A percentile compares a stretch with the other conserved stretches of the same genome.
phyloP scores from a whole-genome alignment of 2,113 vertebrate species.

The Scolopax mira region DNA sequence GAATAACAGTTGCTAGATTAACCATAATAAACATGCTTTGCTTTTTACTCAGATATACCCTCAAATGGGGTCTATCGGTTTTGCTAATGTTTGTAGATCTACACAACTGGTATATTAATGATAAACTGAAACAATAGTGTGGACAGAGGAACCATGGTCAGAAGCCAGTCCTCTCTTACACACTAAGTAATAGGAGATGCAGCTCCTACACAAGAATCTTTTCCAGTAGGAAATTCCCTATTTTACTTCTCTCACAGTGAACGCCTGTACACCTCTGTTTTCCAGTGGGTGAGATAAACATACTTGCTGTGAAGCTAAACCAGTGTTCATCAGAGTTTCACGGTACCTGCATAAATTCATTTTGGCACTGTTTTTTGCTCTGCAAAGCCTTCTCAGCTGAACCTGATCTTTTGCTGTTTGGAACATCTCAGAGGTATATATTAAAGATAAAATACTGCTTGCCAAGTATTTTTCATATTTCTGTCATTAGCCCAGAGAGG shows the following conservation, averaged over 20 bases:
- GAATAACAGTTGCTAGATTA: not conserved
- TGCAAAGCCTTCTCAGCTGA: not conserved
- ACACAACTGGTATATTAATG: not conserved
- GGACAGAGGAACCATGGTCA: not conserved
- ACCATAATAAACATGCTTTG: not conserved
- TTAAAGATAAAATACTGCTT: not conserved
- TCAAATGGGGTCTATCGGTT: not conserved
- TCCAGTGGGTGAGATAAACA: not conserved
- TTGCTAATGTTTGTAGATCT: not conserved
- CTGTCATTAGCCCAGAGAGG: not conserved
- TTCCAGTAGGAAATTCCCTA: not conserved
- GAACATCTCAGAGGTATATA: not conserved
- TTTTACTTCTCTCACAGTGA: not conserved
- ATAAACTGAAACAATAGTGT: not conserved
- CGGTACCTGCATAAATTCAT: not conserved
- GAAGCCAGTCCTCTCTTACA: not conserved
- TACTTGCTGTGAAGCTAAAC: not conserved
- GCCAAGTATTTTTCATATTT: not conserved
- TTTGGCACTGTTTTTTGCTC: not conserved
- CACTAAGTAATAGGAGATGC: not conserved
- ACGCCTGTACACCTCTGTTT: not conserved
- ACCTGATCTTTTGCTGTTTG: not conserved
- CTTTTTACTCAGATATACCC: not conserved
- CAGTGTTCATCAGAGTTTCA: not conserved
- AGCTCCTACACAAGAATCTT: not conserved